Evolutionary conservation across 37 sponge, comb jelly and placozoan genomes (phyloP).

Genomic region (Spongia lamella): DNA sequence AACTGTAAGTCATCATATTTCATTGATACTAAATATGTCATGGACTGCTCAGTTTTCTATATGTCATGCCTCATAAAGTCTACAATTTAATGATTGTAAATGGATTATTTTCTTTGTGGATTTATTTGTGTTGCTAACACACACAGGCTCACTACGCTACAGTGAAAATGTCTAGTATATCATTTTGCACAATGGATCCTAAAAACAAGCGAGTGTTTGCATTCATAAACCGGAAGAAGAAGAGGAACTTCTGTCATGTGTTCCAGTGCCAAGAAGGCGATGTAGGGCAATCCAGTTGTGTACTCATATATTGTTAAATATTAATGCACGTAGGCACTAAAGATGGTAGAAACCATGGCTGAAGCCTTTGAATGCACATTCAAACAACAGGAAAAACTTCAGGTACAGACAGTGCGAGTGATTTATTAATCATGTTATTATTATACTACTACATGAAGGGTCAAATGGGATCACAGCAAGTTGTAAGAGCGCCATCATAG

Average conservation of each 20-base stretch:
- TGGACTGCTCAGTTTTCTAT: not conserved
- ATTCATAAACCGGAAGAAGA: constrained; percentile 82
- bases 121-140: not conserved
- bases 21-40: not conserved
- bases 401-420: too few relatives aligned
- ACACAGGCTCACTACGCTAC: constrained; percentile 69
- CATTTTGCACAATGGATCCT: constrained; percentile 87
- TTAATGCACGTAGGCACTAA: constrained; percentile 57
- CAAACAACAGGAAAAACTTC: constrained; percentile 33
- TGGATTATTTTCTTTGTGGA: not conserved
- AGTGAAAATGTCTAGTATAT: constrained; percentile 81
- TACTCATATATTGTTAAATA: not conserved
- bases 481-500: too few relatives aligned
- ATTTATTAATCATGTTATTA: too few relatives aligned
- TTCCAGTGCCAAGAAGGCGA: constrained; percentile 86
- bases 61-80: not conserved
- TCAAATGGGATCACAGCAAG: too few relatives aligned
- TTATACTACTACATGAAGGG: too few relatives aligned
- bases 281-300: constrained; percentile 27
- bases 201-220: constrained; percentile 82
- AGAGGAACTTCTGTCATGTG: constrained; percentile 85
- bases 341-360: constrained; percentile 83
- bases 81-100: not conserved
- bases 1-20: not conserved
- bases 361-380: constrained; percentile 79